Conservation (phyloP, 2,797 vertebrate genomes). For the Antennarius maculatus region DNA sequence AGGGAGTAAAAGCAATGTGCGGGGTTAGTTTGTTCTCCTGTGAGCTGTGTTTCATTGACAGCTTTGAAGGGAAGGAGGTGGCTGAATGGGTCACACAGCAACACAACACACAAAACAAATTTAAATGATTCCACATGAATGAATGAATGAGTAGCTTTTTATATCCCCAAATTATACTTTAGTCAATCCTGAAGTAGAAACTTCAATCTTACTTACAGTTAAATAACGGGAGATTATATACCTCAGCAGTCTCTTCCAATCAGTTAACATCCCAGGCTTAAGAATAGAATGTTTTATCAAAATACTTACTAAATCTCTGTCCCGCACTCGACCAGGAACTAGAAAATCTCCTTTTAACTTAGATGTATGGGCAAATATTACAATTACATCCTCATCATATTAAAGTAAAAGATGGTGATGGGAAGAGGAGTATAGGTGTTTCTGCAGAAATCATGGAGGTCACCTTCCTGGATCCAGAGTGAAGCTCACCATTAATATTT, state of each 20-base stretch:
- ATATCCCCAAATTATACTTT: too few relatives aligned
- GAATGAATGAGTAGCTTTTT: background rate
- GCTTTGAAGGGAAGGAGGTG: background rate
- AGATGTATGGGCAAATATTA: constrained; percentile 8
- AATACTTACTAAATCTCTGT: background rate
- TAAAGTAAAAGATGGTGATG: constrained; percentile 13
- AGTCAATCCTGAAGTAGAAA: constrained; percentile 5
- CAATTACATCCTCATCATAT: constrained; percentile 11
- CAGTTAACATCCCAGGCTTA: background rate
- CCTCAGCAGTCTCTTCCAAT: background rate
- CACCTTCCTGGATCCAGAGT: constrained; percentile 68
- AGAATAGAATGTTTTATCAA: constrained; percentile 20
- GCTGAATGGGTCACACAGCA: background rate
- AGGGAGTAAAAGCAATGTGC: constrained; percentile 22
- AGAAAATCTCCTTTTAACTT: background rate
- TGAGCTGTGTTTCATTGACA: constrained; percentile 7
- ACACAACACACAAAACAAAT: background rate
- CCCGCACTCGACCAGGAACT: background rate
- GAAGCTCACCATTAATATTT: constrained; percentile 73
- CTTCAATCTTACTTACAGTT: too few relatives aligned
- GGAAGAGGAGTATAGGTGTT: constrained; percentile 33
- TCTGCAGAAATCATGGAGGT: constrained; percentile 56
- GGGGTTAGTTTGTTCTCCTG: constrained; percentile 1
- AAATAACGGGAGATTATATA: constrained; percentile 10
- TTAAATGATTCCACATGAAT: background rate